Conservation (phyloP, 2,888 invertebrate genomes). For the Ochropleura leucogaster region DNA sequence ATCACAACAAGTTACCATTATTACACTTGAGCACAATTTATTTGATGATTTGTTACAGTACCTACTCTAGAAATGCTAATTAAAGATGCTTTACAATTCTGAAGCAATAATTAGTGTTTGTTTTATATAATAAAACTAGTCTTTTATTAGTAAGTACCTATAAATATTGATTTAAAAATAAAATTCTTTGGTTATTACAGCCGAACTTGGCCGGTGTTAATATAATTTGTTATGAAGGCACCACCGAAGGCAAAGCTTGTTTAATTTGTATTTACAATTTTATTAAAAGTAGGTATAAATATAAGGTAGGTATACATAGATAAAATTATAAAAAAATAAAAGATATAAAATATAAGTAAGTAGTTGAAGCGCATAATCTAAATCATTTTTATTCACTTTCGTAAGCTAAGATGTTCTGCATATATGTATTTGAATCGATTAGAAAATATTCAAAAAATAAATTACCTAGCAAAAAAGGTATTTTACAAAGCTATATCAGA, state of each 20-base stretch:
- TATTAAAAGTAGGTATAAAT: no score
- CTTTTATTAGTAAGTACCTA: conserved; percentile 29
- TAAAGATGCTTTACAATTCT: conserved; percentile 71
- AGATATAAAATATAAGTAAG: conserved; percentile 33
- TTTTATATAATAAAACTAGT: conserved; percentile 12
- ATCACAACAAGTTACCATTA: conserved; percentile 53
- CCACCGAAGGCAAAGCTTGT: conserved; percentile 34
- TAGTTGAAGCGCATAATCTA: conserved; percentile 32
- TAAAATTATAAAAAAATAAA: conserved; percentile 47
- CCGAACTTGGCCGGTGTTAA: conserved; percentile 12
- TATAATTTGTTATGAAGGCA: conserved; percentile 40
- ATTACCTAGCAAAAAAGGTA: not conserved
- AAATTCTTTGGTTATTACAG: conserved; percentile 50
- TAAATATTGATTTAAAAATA: conserved; percentile 38
- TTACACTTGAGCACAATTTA: conserved; percentile 72
- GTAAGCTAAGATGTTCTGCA: not conserved
- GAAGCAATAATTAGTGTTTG: conserved; percentile 66
- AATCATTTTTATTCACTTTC: conserved; percentile 13
- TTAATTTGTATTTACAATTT: conserved; percentile 27
- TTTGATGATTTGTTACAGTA: conserved; percentile 59
- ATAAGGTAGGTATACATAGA: no score
- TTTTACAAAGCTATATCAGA: not conserved
- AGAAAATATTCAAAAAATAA: conserved; percentile 8
- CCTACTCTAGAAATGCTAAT: conserved; percentile 80
- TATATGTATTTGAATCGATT: not conserved